Conservation (phyloP, 1,140 invertebrate species). For the Laupala kohalensis region DNA sequence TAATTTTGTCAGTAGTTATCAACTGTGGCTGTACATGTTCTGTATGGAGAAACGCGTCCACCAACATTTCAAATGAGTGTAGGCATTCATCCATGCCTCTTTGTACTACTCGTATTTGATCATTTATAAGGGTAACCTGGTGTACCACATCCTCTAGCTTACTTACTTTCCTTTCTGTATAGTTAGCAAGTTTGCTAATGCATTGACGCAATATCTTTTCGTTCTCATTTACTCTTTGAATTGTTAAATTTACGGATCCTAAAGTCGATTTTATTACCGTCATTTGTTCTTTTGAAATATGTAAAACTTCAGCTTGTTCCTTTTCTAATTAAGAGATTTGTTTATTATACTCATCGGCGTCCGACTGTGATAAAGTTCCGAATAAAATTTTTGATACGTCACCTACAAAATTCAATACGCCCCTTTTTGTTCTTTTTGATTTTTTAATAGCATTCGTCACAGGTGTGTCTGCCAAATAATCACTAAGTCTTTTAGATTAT, state of each 20-base stretch:
- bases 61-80: not conserved
- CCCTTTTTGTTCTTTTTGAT: no score
- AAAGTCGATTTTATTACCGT: not conserved
- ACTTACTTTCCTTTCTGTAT: not conserved
- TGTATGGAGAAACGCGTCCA: slow-evolving; percentile 2
- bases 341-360: no score
- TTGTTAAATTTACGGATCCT: not conserved
- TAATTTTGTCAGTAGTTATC: slow-evolving; percentile 16
- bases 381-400: no score
- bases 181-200: not conserved
- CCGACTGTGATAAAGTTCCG: no score
- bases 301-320: not conserved
- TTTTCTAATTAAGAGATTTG: slow-evolving; percentile 1
- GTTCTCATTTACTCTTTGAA: not conserved
- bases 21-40: slow-evolving; percentile 1
- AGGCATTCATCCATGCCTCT: slow-evolving; percentile 1
- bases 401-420: no score
- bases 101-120: not conserved
- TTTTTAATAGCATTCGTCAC: no score
- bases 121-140: not conserved
- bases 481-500: no score
- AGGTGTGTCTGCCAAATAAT: no score
- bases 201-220: not conserved
- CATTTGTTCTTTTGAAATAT: not conserved
- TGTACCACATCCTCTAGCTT: not conserved